Base-by-base conservation (phyloP, 2,888 invertebrate species). In the Eilema sororculum region DNA sequence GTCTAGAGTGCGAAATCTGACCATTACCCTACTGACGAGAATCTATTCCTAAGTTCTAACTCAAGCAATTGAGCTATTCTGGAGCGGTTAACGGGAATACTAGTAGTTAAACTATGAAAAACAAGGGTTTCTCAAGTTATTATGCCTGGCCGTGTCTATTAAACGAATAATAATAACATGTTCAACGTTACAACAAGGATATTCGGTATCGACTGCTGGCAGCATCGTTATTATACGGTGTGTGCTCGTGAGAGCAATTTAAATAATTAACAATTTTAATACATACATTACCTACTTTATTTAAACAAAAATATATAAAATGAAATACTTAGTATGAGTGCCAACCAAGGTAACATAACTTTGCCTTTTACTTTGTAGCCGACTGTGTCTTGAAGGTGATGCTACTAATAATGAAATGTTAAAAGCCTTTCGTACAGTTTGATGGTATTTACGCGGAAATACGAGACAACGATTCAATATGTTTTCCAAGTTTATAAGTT, bases 401-500 rank as follows among this genome's bases (percentile, higher is more conserved):
- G 22, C 56, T 25, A 20, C 33, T 5, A 5, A 28, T n/a, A 58
- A 58, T 16, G 20, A 58, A 25, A 59, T 41, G 41, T 46, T 1
- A 56, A 61, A 61, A 52, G 24, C 12, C 30, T 22, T 52, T 24
- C 16, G 41, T 52, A n/a, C n/a, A 41, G 46, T 60, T 67, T 67
- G 52, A 67, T 56, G 9, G 6, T 57, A 25, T 68, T 56, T 64
- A 64, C 68, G 25, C 57, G 30, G 16, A 69, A 72, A 69, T 46
- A 71, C 57, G 61, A 67, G 30, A 60, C 25, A 69, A 57, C 71
- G 58, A 69, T 67, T 69, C 65, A 70, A 78, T 72, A 77, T 65
- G 67, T 78, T 78, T 78, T 65, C 73, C 78, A 78, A 71, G 73
- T 83, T 79, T 78, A 78, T 76, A 82, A 72, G 78, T 82, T 84